Percentiles rank a stretch among this genome's conserved stretches.
Evolutionary conservation across 1,140 invertebrate genomes (phyloP).

Genomic region (Rhopalosiphum maidis): DNA sequence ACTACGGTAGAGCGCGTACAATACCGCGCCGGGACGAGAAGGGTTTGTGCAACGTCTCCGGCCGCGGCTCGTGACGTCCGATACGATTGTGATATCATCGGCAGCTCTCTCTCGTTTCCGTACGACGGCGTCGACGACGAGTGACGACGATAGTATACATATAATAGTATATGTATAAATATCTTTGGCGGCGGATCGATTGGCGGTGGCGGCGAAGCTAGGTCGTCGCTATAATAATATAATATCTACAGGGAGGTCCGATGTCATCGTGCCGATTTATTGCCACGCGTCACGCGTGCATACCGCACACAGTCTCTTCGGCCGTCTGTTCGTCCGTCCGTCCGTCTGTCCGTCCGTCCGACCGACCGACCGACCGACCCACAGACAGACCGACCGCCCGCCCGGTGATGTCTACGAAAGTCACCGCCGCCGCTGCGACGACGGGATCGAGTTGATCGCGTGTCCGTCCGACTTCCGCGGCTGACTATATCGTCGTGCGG

Average conservation of each 20-base stretch:
- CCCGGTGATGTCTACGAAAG: not conserved
- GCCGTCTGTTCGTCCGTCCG: not conserved
- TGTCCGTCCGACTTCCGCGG: not conserved
- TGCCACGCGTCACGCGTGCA: not conserved
- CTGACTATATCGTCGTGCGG: not conserved
- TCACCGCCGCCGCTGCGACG: not conserved
- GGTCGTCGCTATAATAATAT: not conserved
- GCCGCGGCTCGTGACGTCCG: too few species aligned
- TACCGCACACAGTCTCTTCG: not conserved
- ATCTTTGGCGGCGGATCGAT: not conserved
- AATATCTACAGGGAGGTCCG: conserved; percentile 23
- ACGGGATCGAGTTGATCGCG: not conserved
- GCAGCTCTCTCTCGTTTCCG: not conserved
- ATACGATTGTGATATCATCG: not conserved
- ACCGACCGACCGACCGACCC: not conserved
- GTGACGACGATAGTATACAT: not conserved
- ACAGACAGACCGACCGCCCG: not conserved
- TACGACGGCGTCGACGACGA: not conserved
- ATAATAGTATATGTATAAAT: not conserved
- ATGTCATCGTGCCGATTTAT: conserved; percentile 46
- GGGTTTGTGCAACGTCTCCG: too few species aligned
- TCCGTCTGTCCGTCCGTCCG: not conserved
- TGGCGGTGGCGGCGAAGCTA: not conserved
- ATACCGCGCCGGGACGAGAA: too few species aligned
- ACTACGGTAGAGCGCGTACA: too few species aligned